Conservation (phyloP, 2,888 invertebrate genomes). For the Sarcophaga carnaria region DNA sequence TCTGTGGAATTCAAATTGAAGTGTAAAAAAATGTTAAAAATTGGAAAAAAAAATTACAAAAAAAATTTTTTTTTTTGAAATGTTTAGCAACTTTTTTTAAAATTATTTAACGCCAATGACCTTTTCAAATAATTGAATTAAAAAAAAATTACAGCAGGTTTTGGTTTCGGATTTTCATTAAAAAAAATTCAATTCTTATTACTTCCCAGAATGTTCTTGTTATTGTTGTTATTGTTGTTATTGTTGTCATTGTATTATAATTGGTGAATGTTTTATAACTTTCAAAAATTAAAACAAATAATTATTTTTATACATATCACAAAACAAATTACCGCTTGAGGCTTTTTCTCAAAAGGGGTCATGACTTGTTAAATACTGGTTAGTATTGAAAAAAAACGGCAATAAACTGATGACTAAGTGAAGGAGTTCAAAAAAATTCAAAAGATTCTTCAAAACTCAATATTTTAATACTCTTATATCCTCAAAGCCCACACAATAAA, state of each 20-base stretch:
- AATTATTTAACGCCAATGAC: conserved; percentile 59
- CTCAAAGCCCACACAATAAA: no score
- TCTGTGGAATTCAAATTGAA: background rate
- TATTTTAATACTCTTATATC: no score
- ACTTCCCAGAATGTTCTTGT: conserved; percentile 61
- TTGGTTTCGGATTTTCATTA: no score
- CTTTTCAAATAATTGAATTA: conserved; percentile 50
- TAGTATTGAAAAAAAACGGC: no score
- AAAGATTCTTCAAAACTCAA: no score
- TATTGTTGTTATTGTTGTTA: conserved; percentile 6
- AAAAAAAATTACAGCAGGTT: no score
- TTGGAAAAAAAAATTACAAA: background rate
- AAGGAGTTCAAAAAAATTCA: no score
- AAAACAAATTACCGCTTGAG: background rate
- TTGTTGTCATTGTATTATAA: background rate
- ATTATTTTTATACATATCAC: background rate
- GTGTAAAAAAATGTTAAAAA: no score
- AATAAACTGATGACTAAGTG: no score
- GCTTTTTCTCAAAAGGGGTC: background rate
- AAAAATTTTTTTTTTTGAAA: background rate
- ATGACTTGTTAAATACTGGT: background rate
- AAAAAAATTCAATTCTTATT: conserved; percentile 7
- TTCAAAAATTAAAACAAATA: conserved; percentile 31
- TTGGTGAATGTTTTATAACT: conserved; percentile 36
- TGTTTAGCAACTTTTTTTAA: conserved; percentile 12